phyloP scores from a whole-genome alignment of 1,140 invertebrate species.

The Aphidius ervi region DNA sequence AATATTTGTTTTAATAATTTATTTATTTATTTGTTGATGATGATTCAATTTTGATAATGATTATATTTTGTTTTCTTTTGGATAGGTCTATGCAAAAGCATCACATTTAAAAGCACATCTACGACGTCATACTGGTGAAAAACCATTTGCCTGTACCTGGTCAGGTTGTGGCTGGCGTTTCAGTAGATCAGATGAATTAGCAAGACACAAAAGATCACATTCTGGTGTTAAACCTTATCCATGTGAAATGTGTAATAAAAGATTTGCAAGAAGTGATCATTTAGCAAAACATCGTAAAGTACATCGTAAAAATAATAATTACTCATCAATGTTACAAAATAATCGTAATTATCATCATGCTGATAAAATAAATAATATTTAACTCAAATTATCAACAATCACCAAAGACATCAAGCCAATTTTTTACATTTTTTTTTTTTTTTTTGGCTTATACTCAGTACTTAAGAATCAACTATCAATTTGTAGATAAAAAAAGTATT shows the following conservation, averaged over 20 bases:
- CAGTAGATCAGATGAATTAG: constrained; percentile 88
- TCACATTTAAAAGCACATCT: constrained; percentile 93
- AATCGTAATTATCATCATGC: constrained; percentile 34
- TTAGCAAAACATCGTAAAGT: constrained; percentile 86
- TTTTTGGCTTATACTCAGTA: no score
- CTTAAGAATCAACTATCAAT: no score
- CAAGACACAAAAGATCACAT: constrained; percentile 76
- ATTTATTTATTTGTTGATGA: neutral
- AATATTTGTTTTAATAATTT: neutral
- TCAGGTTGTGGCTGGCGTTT: constrained; percentile 90
- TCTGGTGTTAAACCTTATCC: constrained; percentile 83
- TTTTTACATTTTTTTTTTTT: no score
- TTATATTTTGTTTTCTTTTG: constrained; percentile 12
- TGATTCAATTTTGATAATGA: neutral
- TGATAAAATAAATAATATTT: constrained; percentile 37
- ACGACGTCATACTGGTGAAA: constrained; percentile 89
- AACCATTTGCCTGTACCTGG: constrained; percentile 89
- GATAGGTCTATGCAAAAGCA: constrained; percentile 81
- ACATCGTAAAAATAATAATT: constrained; percentile 60
- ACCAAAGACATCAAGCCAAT: no score
- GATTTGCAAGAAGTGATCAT: constrained; percentile 86
- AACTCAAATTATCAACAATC: constrained; percentile 12
- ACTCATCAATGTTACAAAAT: constrained; percentile 34
- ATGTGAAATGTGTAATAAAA: constrained; percentile 77
- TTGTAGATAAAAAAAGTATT: no score